A percentile compares a stretch with the other conserved stretches of the same genome.
phyloP scores from a whole-genome alignment of 2,888 invertebrate species.

The Hoplodrina ambigua region DNA sequence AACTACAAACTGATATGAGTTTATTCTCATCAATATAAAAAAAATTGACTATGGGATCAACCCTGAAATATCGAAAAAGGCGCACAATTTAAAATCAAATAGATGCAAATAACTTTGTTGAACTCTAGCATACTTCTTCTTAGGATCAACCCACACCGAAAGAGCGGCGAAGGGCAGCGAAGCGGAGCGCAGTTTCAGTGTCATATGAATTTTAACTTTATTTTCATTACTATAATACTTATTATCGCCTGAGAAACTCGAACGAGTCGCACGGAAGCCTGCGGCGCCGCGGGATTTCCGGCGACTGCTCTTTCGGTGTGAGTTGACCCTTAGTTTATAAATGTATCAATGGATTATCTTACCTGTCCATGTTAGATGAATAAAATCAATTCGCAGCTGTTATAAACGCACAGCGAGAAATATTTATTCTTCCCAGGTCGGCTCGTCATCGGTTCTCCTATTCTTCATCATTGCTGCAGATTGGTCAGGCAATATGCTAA shows the following conservation, averaged over 20 bases:
- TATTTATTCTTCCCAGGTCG: conserved; percentile 18
- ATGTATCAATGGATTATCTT: conserved; percentile 59
- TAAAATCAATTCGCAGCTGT: conserved; percentile 72
- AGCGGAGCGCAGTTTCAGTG: too few relatives aligned
- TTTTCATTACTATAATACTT: too few relatives aligned
- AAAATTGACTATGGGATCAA: neutral
- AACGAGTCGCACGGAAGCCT: too few relatives aligned
- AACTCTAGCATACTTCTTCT: neutral
- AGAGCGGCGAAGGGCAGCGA: too few relatives aligned
- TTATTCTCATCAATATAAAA: neutral
- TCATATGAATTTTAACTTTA: too few relatives aligned
- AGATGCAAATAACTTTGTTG: conserved; percentile 2
- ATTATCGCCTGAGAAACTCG: too few relatives aligned
- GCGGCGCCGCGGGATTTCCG: too few relatives aligned
- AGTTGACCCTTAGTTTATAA: neutral
- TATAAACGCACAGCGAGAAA: conserved; percentile 69
- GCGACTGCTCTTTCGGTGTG: too few relatives aligned
- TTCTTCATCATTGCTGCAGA: conserved; percentile 33
- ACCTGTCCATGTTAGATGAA: conserved; percentile 62
- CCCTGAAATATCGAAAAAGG: neutral
- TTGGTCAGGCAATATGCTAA: conserved; percentile 26
- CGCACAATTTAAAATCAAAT: conserved; percentile 5
- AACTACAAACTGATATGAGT: neutral
- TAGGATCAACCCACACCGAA: too few relatives aligned
- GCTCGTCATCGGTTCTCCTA: conserved; percentile 17